Evolutionary conservation across 2,113 vertebrate genomes (phyloP).

Genomic region (Genyomyrus donnyi): DNA sequence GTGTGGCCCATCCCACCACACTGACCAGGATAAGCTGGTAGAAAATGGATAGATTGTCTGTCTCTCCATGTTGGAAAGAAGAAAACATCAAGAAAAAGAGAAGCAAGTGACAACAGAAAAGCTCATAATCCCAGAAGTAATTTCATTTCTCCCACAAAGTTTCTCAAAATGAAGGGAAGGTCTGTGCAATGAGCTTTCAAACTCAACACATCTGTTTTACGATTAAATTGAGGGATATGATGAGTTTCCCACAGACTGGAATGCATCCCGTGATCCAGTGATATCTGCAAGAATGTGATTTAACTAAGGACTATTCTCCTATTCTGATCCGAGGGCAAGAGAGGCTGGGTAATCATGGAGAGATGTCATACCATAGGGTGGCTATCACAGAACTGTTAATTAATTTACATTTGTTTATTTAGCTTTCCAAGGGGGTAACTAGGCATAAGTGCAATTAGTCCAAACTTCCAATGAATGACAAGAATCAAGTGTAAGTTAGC

Average conservation of each 20-base stretch:
- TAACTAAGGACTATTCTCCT: not conserved
- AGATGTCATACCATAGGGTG: not conserved
- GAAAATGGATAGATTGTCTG: not conserved
- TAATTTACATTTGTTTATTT: not conserved
- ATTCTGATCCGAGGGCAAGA: not conserved
- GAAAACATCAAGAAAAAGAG: not conserved
- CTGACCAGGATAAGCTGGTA: not conserved
- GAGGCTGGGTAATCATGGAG: not conserved
- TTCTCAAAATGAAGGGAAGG: not conserved
- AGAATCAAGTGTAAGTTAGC: not conserved
- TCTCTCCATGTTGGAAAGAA: not conserved
- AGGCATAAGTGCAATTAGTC: not conserved
- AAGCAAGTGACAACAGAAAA: not conserved
- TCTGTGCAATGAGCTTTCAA: not conserved
- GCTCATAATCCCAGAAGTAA: not conserved
- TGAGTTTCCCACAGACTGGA: not conserved
- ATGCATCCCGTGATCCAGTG: too few relatives aligned
- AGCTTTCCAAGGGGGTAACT: not conserved
- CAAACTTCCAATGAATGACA: not conserved
- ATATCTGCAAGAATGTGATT: not conserved
- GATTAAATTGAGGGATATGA: not conserved
- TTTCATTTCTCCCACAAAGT: not conserved
- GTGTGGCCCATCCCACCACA: not conserved
- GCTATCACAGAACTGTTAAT: not conserved
- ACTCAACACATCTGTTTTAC: not conserved